Evolutionary conservation across 1,140 invertebrate species (phyloP).

Genomic region (Pseudomyrmex concolor): DNA sequence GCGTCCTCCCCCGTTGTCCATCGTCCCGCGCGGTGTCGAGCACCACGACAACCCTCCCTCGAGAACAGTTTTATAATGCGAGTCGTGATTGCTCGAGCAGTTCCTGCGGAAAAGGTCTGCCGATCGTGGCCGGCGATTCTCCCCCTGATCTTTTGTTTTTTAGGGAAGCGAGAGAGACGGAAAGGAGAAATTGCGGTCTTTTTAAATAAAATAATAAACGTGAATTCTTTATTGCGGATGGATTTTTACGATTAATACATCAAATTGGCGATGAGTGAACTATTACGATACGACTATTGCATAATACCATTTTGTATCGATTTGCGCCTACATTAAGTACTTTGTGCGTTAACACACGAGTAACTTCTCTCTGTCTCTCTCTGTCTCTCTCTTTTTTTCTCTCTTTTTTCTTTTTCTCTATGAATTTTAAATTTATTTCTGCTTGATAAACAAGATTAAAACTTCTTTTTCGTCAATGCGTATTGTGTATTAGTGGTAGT

Average conservation of each 20-base stretch:
- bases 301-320: too few species aligned
- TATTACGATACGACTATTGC: too few species aligned
- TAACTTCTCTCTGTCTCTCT: too few species aligned
- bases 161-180: background rate
- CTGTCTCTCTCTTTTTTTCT: too few species aligned
- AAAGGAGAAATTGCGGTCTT: background rate
- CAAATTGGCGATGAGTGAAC: background rate
- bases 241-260: background rate
- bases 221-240: background rate
- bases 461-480: background rate
- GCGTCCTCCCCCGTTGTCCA: background rate
- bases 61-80: constrained; percentile 82
- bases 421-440: too few species aligned
- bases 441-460: constrained; percentile 1
- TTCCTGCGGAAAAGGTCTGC: constrained; percentile 50
- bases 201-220: background rate
- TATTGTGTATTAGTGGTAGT: too few species aligned
- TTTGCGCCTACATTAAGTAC: too few species aligned
- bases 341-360: too few species aligned
- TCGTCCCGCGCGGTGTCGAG: constrained; percentile 9
- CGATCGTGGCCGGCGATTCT: constrained; percentile 40
- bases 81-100: constrained; percentile 77
- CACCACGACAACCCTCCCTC: constrained; percentile 71
- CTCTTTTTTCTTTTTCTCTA: too few species aligned
- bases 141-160: constrained; percentile 23